These are phyloP conservation scores for Ectobius pallidus DNA, from an alignment of 2,888 invertebrate species.

Conservation along the genomic window DNA sequence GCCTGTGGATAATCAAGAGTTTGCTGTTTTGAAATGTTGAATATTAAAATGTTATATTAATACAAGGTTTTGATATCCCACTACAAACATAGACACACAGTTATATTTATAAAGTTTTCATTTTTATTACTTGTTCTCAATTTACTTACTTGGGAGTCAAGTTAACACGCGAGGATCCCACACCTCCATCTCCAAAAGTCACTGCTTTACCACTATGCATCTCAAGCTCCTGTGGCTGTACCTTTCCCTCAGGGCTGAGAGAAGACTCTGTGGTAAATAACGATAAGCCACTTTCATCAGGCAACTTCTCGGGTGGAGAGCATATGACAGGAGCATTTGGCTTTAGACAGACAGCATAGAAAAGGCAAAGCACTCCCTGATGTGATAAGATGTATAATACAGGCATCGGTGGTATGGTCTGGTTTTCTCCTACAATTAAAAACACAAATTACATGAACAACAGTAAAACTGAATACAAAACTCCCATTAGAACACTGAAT, in stretches of 20 bases:
- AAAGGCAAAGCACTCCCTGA: constrained; percentile 77
- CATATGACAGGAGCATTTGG: constrained; percentile 66
- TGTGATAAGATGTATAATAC: constrained; percentile 77
- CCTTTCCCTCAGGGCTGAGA: background rate
- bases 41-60: too few species aligned
- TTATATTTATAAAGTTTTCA: too few species aligned
- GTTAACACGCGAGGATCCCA: background rate
- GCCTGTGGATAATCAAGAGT: too few species aligned
- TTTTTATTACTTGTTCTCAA: too few species aligned
- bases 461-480: background rate
- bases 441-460: background rate
- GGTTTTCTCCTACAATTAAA: constrained; percentile 60
- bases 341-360: constrained; percentile 74
- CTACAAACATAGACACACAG: too few species aligned
- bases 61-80: too few species aligned
- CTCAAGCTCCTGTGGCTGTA: background rate
- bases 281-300: constrained; percentile 49
- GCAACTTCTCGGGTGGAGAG: constrained; percentile 62
- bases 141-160: background rate
- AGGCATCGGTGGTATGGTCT: constrained; percentile 75
- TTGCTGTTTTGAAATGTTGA: too few species aligned
- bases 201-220: background rate
- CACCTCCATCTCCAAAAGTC: background rate
- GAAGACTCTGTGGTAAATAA: constrained; percentile 13
- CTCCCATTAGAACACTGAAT: background rate